A percentile compares a stretch with the other conserved stretches of the same genome.
These are phyloP conservation scores for Fulica atra DNA, from an alignment of 2,113 vertebrate genomes.

Conservation along the genomic window DNA sequence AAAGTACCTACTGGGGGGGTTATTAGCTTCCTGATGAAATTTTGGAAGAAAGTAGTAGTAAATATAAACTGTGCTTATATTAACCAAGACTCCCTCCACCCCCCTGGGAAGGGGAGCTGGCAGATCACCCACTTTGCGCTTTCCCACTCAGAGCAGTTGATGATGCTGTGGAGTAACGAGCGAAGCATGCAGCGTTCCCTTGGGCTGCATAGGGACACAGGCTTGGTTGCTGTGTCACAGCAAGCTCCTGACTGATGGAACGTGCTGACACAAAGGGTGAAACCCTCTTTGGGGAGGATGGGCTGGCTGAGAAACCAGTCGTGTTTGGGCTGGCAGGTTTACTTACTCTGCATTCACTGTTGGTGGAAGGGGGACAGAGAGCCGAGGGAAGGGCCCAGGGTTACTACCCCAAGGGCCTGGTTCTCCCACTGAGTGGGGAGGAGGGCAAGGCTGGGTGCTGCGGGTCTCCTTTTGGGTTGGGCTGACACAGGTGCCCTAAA, in stretches of 20 bases:
- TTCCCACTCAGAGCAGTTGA: background rate
- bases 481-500: background rate
- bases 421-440: background rate
- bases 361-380: background rate
- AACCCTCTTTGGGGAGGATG: background rate
- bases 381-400: background rate
- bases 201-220: background rate
- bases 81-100: background rate
- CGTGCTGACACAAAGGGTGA: fast-evolving
- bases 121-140: background rate
- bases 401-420: fast-evolving
- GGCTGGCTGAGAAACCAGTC: background rate
- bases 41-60: background rate
- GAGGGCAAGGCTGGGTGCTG: background rate
- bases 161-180: background rate
- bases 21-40: slow-evolving; percentile 36
- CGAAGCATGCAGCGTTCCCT: background rate
- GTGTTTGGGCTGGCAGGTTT: fast-evolving
- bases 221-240: background rate
- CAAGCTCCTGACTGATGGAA: background rate
- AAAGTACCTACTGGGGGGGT: slow-evolving; percentile 9
- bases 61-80: background rate
- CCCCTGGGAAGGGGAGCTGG: slow-evolving; percentile 21
- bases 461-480: too few species aligned
- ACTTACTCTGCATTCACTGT: background rate